Base-by-base conservation (phyloP, 1,140 invertebrate genomes). In the Penaeus japonicus region DNA sequence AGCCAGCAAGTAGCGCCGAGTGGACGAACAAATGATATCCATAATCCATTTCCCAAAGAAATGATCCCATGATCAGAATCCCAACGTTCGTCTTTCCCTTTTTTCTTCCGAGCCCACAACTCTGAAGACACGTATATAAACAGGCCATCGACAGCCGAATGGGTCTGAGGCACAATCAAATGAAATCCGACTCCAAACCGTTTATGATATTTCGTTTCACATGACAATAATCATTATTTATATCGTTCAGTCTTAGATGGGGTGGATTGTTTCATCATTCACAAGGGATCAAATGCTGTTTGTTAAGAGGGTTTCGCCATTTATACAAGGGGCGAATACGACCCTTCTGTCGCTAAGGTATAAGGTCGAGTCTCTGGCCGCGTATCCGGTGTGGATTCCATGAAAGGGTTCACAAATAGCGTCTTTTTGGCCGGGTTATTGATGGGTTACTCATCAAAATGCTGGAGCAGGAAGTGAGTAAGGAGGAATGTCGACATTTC, bases 191-290 rank as follows among this genome's bases (percentile, higher is more conserved):
- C 85, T 55, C 85, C 30, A 55, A 32, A 79, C 85, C 85, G 85
- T 86, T 87, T 87, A 81, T 81, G 78, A 81, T 87, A 87, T 87
- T 87, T 87, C 85, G 85, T 87, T 86, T 86, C 85, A 86, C 85
- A 87, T 81, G 85, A 81, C 85, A 81, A 87, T 87, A 81, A 87
- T 87, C 85, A 78, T 81, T 59, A 81, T 87, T 87, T 87, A 87
- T 81, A 53, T 87, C 85, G 85, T 35, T 87, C 85, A 59, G 78
- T 53, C 57, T 54, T 32, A 54, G 57, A 53, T 53, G 85, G 39
- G 22, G 77, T 80, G 70, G 85, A 87, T 87, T 87, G 85, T 87
- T 87, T 87, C 85, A 81, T 81, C 85, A 73, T 77, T 81, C 73
- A 78, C 57, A 73, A 12, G 57, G 85, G 85, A 81, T 85, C 84